phyloP scores from a whole-genome alignment of 2,113 vertebrate genomes.

The Thalassarche chlororhynchos region DNA sequence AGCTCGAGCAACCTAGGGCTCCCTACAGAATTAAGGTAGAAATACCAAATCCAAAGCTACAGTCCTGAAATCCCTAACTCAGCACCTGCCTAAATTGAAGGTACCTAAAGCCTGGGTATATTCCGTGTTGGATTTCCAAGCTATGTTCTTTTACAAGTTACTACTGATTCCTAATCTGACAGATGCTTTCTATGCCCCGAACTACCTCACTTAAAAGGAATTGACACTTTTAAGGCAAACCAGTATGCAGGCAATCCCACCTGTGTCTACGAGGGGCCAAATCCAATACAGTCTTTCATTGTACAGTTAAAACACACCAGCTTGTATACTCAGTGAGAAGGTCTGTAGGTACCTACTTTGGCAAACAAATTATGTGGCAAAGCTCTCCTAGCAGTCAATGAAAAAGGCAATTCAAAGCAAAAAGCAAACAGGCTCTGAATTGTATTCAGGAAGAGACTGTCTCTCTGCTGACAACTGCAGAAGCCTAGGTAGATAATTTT shows the following conservation, averaged over 20 bases:
- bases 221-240: not conserved
- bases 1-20: not conserved
- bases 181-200: not conserved
- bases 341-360: not conserved
- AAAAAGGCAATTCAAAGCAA: not conserved
- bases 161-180: not conserved
- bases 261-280: not conserved
- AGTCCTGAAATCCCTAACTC: not conserved
- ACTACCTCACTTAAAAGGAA: not conserved
- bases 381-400: not conserved
- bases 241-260: not conserved
- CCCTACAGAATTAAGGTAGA: not conserved
- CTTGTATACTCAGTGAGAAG: not conserved
- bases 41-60: not conserved
- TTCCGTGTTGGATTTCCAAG: not conserved
- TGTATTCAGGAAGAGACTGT: not conserved
- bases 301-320: not conserved
- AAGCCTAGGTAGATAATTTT: not conserved
- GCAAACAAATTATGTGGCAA: not conserved
- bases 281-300: not conserved
- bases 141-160: not conserved
- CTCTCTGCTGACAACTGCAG: not conserved
- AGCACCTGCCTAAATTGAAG: not conserved
- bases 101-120: not conserved
- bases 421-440: not conserved